Evolutionary conservation across 2,797 vertebrate genomes (phyloP).

Genomic region (Gobionotothen gibberifrons): DNA sequence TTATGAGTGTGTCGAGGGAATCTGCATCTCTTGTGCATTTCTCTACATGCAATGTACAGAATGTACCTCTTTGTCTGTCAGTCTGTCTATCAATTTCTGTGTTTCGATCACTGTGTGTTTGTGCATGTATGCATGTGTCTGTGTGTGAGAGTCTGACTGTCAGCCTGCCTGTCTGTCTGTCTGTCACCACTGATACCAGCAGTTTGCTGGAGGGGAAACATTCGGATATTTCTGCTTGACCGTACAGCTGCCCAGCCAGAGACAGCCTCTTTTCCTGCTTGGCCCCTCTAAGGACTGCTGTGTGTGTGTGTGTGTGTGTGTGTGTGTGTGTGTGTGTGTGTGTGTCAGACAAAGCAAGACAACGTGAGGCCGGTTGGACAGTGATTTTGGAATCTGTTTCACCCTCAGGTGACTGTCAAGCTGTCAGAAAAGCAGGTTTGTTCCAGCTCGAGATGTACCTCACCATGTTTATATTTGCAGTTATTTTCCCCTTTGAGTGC

Average conservation of each 20-base stretch:
- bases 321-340: constrained; percentile 12
- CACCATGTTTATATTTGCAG: constrained; percentile 88
- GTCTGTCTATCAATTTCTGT: constrained; percentile 52
- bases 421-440: constrained; percentile 84
- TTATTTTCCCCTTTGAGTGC: constrained; percentile 86
- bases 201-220: constrained; percentile 82
- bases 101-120: constrained; percentile 47
- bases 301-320: constrained; percentile 13
- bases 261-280: constrained; percentile 70
- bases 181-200: constrained; percentile 82
- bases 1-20: background rate
- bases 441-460: constrained; percentile 81
- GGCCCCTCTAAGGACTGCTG: constrained; percentile 68
- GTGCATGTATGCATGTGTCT: constrained; percentile 13
- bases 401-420: constrained; percentile 85
- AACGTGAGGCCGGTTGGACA: constrained; percentile 76
- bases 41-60: constrained; percentile 36
- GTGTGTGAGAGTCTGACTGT: constrained; percentile 56
- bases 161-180: constrained; percentile 63
- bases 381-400: constrained; percentile 84
- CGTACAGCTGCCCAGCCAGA: constrained; percentile 80
- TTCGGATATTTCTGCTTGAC: constrained; percentile 83
- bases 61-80: constrained; percentile 54
- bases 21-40: constrained; percentile 4
- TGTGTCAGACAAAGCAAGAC: constrained; percentile 67